Evolutionary conservation across 2,888 invertebrate species (phyloP).

Genomic region (Doris montereyensis): DNA sequence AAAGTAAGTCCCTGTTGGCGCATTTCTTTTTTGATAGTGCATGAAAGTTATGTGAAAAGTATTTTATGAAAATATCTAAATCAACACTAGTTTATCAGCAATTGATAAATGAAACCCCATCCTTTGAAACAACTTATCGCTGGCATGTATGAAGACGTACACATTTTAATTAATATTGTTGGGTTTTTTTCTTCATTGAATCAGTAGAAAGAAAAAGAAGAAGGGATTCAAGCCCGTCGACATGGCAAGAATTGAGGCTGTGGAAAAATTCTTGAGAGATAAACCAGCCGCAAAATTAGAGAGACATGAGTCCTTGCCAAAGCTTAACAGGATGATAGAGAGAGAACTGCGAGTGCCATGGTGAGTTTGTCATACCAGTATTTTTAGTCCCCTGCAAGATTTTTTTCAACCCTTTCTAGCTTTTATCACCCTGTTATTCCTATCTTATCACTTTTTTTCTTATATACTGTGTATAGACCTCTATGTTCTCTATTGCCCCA

Average conservation of each 20-base stretch:
- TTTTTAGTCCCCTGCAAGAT: too few species aligned
- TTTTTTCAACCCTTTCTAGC: too few species aligned
- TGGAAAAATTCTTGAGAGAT: constrained; percentile 61
- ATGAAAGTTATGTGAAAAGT: too few species aligned
- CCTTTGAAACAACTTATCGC: too few species aligned
- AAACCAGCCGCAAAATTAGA: constrained; percentile 50
- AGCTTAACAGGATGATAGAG: constrained; percentile 56
- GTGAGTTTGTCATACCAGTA: too few species aligned
- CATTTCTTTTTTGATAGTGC: too few species aligned
- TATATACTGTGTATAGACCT: not conserved
- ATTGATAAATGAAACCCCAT: too few species aligned
- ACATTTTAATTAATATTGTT: not conserved
- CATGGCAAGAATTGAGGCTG: constrained; percentile 64
- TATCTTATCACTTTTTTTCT: too few species aligned
- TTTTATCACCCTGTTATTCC: too few species aligned
- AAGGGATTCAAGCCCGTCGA: constrained; percentile 54
- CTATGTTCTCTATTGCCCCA: not conserved
- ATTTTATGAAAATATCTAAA: too few species aligned
- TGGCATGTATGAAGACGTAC: too few species aligned
- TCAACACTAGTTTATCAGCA: too few species aligned
- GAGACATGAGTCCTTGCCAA: constrained; percentile 57
- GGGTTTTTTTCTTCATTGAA: not conserved
- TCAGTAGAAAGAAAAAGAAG: constrained; percentile 50
- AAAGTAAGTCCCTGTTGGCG: constrained; percentile 56
- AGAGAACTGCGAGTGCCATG: constrained; percentile 63